A percentile compares a stretch with the other conserved stretches of the same genome.
Conservation (phyloP, 2,113 vertebrate species). For the Pogona vitticeps region DNA sequence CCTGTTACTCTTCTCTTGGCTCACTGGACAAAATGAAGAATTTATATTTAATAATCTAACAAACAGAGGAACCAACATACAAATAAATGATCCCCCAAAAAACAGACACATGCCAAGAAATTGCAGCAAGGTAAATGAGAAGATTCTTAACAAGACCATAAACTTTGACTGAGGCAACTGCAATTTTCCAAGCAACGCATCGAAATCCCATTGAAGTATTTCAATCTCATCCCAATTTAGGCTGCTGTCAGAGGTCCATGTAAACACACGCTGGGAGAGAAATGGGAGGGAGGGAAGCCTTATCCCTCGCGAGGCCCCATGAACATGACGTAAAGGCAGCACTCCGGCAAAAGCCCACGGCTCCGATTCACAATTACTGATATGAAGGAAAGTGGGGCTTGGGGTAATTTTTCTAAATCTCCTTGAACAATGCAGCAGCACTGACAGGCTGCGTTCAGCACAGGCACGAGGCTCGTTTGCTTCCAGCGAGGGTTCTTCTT, state of each 20-base stretch:
- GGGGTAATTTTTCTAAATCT: conserved; percentile 48
- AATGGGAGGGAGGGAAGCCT: neutral
- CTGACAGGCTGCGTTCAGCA: neutral
- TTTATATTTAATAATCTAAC: no score
- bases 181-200: no score
- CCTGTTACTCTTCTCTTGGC: no score
- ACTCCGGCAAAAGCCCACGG: neutral
- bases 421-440: conserved; percentile 26
- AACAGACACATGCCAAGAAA: no score
- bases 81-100: no score
- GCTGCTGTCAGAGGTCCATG: neutral
- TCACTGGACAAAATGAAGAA: no score
- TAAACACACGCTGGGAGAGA: neutral
- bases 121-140: no score
- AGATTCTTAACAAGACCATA: neutral
- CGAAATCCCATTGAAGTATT: neutral
- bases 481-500: conserved; percentile 29
- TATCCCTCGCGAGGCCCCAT: neutral
- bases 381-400: conserved; percentile 24
- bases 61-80: no score
- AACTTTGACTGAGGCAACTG: neutral
- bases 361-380: conserved; percentile 40
- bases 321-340: conserved; percentile 6
- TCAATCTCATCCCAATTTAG: neutral
- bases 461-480: neutral